phyloP scores from a whole-genome alignment of 2,113 vertebrate genomes.

The Haemorhous mexicanus region DNA sequence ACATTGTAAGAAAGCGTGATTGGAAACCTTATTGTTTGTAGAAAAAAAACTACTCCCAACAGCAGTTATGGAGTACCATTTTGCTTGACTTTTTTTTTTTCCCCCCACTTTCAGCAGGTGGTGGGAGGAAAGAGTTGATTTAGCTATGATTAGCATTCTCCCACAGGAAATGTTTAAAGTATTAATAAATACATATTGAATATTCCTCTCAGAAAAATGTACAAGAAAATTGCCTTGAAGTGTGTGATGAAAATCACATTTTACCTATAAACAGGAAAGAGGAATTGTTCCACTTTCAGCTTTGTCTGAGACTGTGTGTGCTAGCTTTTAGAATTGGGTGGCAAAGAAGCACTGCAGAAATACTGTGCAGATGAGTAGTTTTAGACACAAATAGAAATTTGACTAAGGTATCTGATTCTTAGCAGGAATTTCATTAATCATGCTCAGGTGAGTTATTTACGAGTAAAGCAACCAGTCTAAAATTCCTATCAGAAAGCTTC shows the following conservation, averaged over 20 bases:
- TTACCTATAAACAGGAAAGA: neutral
- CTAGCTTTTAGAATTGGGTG: neutral
- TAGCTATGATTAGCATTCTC: neutral
- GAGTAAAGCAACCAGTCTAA: neutral
- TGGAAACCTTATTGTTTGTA: neutral
- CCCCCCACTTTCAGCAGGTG: neutral
- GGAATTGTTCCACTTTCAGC: neutral
- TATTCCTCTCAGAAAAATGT: slow-evolving; percentile 17
- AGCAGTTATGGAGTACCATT: neutral
- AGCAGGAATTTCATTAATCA: neutral
- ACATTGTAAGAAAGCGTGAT: neutral
- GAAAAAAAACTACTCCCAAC: neutral
- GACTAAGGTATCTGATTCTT: neutral
- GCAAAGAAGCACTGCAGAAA: neutral
- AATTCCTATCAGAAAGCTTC: neutral
- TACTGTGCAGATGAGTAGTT: neutral
- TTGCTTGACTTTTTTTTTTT: neutral
- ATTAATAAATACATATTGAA: slow-evolving; percentile 61
- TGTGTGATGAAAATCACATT: neutral
- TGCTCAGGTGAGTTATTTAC: neutral
- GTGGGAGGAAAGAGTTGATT: neutral
- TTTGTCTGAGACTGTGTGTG: neutral
- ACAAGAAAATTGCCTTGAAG: slow-evolving; percentile 11
- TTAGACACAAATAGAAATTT: neutral
- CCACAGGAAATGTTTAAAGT: neutral